Conservation (phyloP, 2,888 invertebrate species). For the Cerceris rybyensis region DNA sequence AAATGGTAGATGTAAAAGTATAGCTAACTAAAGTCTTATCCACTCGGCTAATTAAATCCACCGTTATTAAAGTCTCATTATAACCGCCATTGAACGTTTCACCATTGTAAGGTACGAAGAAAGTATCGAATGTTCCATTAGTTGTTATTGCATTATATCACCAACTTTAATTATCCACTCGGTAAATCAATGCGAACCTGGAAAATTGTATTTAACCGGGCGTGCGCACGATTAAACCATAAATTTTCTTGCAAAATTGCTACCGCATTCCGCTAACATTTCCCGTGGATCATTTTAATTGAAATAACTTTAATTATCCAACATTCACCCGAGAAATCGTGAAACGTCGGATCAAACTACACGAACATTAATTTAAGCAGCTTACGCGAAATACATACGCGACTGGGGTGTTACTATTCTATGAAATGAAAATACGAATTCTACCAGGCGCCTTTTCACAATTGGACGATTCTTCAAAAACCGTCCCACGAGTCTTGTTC, state of each 20-base stretch:
- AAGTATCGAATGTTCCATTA: no score
- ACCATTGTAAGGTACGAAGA: no score
- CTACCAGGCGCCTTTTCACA: slow-evolving; percentile 4
- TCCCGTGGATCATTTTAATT: background rate
- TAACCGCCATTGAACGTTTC: no score
- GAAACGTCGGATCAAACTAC: background rate
- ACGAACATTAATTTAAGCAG: background rate
- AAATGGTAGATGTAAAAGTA: no score
- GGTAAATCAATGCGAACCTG: background rate
- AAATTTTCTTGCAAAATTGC: background rate
- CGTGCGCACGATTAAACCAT: background rate
- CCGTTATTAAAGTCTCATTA: no score
- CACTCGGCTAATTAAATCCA: no score
- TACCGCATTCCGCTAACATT: background rate
- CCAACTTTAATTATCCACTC: background rate
- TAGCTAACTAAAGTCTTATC: no score
- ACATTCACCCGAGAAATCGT: background rate
- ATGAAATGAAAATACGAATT: slow-evolving; percentile 18
- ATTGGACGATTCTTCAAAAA: slow-evolving; percentile 23
- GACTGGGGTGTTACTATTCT: background rate
- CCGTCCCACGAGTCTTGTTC: background rate
- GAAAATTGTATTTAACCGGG: no score
- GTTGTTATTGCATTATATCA: no score
- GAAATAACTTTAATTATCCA: slow-evolving; percentile 1
- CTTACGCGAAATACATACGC: background rate